Evolutionary conservation across 2,888 invertebrate species (phyloP).

Genomic region (Oasisia sp.): DNA sequence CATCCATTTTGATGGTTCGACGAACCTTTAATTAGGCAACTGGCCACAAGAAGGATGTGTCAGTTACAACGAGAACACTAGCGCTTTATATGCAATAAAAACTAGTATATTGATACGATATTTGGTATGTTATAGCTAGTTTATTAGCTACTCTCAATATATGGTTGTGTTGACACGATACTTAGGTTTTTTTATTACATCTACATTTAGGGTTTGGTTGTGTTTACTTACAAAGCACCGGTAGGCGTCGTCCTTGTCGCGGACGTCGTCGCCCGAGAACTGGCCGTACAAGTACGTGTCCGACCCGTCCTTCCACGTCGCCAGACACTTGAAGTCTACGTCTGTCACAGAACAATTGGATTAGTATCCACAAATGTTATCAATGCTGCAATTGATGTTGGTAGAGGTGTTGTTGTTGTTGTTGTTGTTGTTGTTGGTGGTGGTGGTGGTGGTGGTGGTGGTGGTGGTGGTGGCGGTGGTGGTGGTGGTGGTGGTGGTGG

Average conservation of each 20-base stretch:
- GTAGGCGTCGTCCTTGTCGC: conserved; percentile 87
- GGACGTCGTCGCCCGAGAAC: conserved; percentile 69
- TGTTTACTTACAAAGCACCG: conserved; percentile 82
- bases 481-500: background rate
- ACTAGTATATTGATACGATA: too few species aligned
- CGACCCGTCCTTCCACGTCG: conserved; percentile 53
- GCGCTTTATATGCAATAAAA: background rate
- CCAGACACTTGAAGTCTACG: conserved; percentile 56
- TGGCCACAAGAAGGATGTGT: background rate
- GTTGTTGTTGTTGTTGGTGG: background rate
- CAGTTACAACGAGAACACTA: background rate
- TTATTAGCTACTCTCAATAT: too few species aligned
- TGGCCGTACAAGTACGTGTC: conserved; percentile 60
- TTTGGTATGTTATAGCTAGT: too few species aligned
- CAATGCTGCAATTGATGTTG: background rate
- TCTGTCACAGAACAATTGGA: conserved; percentile 30
- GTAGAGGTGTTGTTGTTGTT: background rate
- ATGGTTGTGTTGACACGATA: too few species aligned
- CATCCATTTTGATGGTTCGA: too few species aligned
- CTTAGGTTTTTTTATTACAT: too few species aligned
- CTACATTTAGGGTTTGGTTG: background rate
- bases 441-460: background rate
- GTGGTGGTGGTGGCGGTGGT: background rate
- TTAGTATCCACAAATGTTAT: background rate
- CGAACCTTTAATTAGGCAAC: too few species aligned